Conservation (phyloP, 2,113 vertebrate species). For the Urocitellus parryii region DNA sequence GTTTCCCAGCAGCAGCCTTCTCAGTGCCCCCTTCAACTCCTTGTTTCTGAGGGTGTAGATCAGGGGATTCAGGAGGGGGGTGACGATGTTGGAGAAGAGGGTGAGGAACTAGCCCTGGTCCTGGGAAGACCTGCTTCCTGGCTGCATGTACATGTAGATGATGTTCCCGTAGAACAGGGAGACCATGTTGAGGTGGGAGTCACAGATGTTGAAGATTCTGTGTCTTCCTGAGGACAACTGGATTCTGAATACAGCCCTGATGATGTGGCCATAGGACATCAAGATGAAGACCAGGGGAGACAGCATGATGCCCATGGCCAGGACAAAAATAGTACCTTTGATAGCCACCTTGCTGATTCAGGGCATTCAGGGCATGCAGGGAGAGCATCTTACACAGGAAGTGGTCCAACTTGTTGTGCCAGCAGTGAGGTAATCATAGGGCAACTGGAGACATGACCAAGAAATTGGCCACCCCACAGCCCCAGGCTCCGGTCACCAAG, state of each 20-base stretch:
- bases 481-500: no score
- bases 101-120: slow-evolving; percentile 64
- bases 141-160: slow-evolving; percentile 80
- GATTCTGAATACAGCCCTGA: not conserved
- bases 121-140: not conserved
- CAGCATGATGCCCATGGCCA: slow-evolving; percentile 56
- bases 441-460: not conserved
- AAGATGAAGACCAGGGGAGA: slow-evolving; percentile 57
- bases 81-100: not conserved
- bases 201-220: slow-evolving; percentile 63
- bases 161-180: slow-evolving; percentile 79
- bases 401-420: slow-evolving; percentile 40
- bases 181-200: slow-evolving; percentile 73
- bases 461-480: no score
- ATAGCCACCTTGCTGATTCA: slow-evolving; percentile 18
- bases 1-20: not conserved
- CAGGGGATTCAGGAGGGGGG: not conserved
- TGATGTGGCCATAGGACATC: slow-evolving; percentile 46
- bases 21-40: not conserved
- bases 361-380: slow-evolving; percentile 61
- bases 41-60: slow-evolving; percentile 21
- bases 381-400: slow-evolving; percentile 78
- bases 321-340: not conserved
- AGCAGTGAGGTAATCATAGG: slow-evolving; percentile 52
- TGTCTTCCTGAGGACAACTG: not conserved